These are phyloP conservation scores for Petroica traversi DNA, from an alignment of 2,113 vertebrate species.

Conservation along the genomic window DNA sequence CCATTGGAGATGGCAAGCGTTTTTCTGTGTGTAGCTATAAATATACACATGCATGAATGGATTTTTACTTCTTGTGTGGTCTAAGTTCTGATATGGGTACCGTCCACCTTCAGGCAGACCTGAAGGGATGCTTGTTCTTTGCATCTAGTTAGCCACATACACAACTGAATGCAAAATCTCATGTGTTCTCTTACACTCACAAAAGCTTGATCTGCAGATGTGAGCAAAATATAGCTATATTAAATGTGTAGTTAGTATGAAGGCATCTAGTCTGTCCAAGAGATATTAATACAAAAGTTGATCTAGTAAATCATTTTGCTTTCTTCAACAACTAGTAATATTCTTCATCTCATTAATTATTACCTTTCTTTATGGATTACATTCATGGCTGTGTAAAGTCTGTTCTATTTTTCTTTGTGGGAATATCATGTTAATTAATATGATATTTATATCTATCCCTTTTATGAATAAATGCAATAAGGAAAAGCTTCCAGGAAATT, in stretches of 20 bases:
- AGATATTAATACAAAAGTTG: neutral
- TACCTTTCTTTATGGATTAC: neutral
- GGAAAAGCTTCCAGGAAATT: neutral
- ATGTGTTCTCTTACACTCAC: neutral
- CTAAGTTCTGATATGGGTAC: neutral
- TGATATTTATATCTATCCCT: too few relatives aligned
- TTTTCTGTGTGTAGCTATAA: neutral
- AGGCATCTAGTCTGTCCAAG: neutral
- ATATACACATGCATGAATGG: neutral
- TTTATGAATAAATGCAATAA: neutral
- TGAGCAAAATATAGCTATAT: neutral
- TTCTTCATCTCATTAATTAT: neutral
- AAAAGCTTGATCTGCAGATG: neutral
- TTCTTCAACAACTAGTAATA: neutral
- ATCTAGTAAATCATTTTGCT: neutral
- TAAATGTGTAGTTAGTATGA: neutral
- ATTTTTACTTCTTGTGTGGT: neutral
- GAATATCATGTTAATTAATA: neutral
- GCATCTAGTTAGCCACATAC: accelerated
- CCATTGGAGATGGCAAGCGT: neutral
- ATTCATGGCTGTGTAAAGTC: neutral
- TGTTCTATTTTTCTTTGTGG: neutral
- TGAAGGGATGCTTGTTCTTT: neutral
- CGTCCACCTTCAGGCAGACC: neutral
- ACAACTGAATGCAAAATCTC: neutral